A percentile compares a stretch with the other conserved stretches of the same genome.
phyloP scores from a whole-genome alignment of 1,140 invertebrate genomes.

The Fopius arisanus region DNA sequence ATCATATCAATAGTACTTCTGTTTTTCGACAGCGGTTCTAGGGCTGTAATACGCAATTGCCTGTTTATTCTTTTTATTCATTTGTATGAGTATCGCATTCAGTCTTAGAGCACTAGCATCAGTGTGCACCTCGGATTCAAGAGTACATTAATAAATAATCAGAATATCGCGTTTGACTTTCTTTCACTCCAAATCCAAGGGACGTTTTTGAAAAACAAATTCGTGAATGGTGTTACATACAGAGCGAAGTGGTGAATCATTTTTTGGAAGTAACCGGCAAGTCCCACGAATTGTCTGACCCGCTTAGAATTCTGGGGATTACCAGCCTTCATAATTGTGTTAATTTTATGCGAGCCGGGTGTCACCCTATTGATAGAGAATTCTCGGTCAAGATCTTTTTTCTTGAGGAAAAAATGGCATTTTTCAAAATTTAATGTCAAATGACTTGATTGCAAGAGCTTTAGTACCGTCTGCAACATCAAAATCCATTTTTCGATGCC shows the following conservation, averaged over 20 bases:
- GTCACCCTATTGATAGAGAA: constrained; percentile 30
- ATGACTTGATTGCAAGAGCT: constrained; percentile 12
- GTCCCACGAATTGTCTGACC: constrained; percentile 46
- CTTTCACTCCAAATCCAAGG: background rate
- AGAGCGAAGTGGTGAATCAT: constrained; percentile 42
- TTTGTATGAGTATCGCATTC: constrained; percentile 41
- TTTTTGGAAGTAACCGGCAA: constrained; percentile 48
- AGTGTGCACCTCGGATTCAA: constrained; percentile 35
- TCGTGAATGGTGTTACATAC: constrained; percentile 38
- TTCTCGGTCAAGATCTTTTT: constrained; percentile 35
- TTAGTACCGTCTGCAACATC: constrained; percentile 32
- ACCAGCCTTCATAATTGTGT: constrained; percentile 45
- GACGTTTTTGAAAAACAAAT: background rate
- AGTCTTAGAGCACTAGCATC: constrained; percentile 42
- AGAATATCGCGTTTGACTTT: constrained; percentile 35
- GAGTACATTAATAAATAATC: constrained; percentile 46
- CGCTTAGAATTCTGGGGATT: constrained; percentile 40
- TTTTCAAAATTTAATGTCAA: constrained; percentile 36
- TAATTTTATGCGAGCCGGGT: constrained; percentile 43
- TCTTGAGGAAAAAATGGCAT: constrained; percentile 36
- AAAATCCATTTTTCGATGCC: constrained; percentile 25
- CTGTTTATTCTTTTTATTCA: background rate
- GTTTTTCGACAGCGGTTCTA: constrained; percentile 40
- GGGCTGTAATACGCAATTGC: constrained; percentile 36
- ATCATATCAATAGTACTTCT: constrained; percentile 52